phyloP scores from a whole-genome alignment of 2,113 vertebrate species.

The Cottus gobio region DNA sequence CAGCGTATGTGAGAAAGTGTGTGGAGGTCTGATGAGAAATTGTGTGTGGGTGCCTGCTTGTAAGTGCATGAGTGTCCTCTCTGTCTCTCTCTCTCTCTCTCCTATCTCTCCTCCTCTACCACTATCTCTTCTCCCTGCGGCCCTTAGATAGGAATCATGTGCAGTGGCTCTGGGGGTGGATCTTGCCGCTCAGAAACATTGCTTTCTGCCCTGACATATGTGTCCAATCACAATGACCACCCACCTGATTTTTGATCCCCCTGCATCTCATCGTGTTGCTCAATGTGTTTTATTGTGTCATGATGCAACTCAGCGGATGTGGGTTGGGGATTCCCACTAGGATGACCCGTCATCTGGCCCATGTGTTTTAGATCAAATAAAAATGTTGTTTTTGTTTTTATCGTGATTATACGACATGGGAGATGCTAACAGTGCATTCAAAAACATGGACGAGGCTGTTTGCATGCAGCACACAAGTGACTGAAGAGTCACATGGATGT shows the following conservation, averaged over 20 bases:
- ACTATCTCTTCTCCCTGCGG: slow-evolving; percentile 61
- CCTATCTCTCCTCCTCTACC: slow-evolving; percentile 40
- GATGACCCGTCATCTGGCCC: neutral
- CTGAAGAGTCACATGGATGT: neutral
- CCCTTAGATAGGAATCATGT: slow-evolving; percentile 65
- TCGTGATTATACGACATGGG: neutral
- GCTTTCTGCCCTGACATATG: slow-evolving; percentile 57
- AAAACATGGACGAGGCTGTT: neutral
- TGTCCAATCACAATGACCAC: neutral
- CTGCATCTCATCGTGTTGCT: neutral
- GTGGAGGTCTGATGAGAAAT: slow-evolving; percentile 52
- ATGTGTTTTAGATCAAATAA: neutral
- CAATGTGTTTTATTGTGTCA: neutral
- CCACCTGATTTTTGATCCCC: neutral
- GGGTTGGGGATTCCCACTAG: neutral
- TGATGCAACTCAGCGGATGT: neutral
- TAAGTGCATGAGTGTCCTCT: slow-evolving; percentile 54
- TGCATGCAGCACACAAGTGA: neutral
- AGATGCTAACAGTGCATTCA: neutral
- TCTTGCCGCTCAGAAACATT: slow-evolving; percentile 35
- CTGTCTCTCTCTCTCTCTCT: slow-evolving; percentile 25
- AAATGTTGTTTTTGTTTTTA: neutral
- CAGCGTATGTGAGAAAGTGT: slow-evolving; percentile 53
- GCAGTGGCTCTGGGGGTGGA: slow-evolving; percentile 50
- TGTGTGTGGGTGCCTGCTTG: slow-evolving; percentile 57